These are phyloP conservation scores for Enteromius thamalakanensis DNA, from an alignment of 2,797 vertebrate genomes.

Conservation along the genomic window DNA sequence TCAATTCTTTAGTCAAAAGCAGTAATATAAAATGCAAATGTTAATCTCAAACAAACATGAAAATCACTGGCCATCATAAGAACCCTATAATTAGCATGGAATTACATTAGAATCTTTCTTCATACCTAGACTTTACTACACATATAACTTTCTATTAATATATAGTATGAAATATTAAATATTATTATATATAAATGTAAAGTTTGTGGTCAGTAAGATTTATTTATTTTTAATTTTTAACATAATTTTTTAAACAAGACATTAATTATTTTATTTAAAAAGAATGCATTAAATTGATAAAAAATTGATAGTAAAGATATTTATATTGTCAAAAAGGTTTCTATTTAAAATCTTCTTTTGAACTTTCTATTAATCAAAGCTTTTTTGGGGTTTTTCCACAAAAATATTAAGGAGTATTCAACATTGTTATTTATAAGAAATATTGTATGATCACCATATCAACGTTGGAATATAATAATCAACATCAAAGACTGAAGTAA, in stretches of 20 bases:
- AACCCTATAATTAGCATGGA: constrained; percentile 1
- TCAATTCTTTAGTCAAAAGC: neutral
- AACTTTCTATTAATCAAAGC: neutral
- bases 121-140: neutral
- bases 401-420: neutral
- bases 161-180: neutral
- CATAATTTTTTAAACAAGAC: neutral
- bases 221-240: neutral
- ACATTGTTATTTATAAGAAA: neutral
- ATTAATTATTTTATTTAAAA: neutral
- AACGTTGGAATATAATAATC: neutral
- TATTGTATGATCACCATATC: neutral
- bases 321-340: neutral
- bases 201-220: neutral
- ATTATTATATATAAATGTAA: neutral
- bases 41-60: constrained; percentile 16
- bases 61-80: neutral
- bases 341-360: neutral
- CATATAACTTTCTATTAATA: neutral
- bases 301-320: neutral
- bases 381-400: neutral
- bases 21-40: constrained; percentile 8
- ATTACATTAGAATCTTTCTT: neutral
- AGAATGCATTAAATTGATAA: neutral
- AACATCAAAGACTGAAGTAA: neutral